phyloP scores from a whole-genome alignment of 2,888 invertebrate species.

The Morpho deidamia region DNA sequence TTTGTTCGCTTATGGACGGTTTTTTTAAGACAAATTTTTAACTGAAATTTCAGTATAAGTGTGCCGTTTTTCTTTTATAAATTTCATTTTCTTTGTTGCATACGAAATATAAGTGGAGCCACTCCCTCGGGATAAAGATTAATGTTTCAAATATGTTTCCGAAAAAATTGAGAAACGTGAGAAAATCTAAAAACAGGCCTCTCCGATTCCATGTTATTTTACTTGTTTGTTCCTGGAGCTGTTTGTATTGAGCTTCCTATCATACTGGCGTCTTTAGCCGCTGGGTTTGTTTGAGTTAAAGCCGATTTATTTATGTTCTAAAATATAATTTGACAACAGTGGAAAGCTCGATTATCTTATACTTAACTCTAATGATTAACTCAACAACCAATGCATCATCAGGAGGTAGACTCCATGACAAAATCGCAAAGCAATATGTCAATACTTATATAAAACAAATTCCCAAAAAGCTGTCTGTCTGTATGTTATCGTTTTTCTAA shows the following conservation, averaged over 20 bases:
- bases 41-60: background rate
- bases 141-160: slow-evolving; percentile 34
- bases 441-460: too few relatives aligned
- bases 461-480: too few relatives aligned
- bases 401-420: too few relatives aligned
- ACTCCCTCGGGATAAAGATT: slow-evolving; percentile 33
- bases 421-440: too few relatives aligned
- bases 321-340: background rate
- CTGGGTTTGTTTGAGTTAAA: background rate
- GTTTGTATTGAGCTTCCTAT: slow-evolving; percentile 13
- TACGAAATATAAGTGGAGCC: slow-evolving; percentile 26
- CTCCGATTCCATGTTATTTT: slow-evolving; percentile 26
- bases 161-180: slow-evolving; percentile 26
- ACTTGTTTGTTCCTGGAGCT: slow-evolving; percentile 25
- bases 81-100: slow-evolving; percentile 21
- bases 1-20: background rate
- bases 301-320: background rate
- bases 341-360: too few relatives aligned
- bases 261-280: slow-evolving; percentile 5
- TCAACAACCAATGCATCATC: too few relatives aligned
- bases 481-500: too few relatives aligned
- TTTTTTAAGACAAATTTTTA: background rate
- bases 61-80: slow-evolving; percentile 17
- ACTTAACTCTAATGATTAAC: too few relatives aligned
- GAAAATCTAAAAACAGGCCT: slow-evolving; percentile 28